Conservation (phyloP, 2,888 invertebrate species). For the Cylloceria caligata region DNA sequence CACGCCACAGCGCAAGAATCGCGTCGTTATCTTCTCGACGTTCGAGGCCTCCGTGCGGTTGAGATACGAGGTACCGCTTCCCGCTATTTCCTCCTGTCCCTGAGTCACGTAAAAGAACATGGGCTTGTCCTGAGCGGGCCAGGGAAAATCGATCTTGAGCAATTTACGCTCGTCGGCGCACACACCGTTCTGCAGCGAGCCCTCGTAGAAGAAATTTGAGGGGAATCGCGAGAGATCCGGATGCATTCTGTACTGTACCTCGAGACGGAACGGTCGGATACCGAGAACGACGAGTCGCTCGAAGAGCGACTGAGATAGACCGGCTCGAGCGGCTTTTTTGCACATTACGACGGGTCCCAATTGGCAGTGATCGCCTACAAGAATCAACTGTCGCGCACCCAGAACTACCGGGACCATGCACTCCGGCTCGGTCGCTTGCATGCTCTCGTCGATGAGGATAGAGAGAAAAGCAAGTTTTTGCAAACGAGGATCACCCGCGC, state of each 20-base stretch:
- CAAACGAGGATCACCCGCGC: conserved; percentile 98
- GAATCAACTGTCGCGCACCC: conserved; percentile 97
- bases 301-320: conserved; percentile 98
- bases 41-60: conserved; percentile 99
- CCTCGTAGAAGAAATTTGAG: conserved; percentile 99
- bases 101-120: conserved; percentile 99
- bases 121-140: conserved; percentile 98
- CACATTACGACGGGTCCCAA: conserved; percentile 99
- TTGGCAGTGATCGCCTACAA: conserved; percentile 99
- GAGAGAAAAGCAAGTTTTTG: conserved; percentile 97
- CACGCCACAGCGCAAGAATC: conserved; percentile 97
- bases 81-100: conserved; percentile 99
- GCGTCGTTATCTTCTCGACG: conserved; percentile 98
- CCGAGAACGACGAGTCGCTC: conserved; percentile 98
- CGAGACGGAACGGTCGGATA: conserved; percentile 97
- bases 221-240: conserved; percentile 99
- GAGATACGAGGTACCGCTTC: conserved; percentile 98
- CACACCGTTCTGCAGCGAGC: conserved; percentile 99
- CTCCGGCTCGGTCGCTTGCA: conserved; percentile 98
- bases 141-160: conserved; percentile 97
- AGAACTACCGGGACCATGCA: conserved; percentile 99
- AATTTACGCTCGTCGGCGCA: conserved; percentile 97
- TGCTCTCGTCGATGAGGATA: conserved; percentile 98
- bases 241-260: conserved; percentile 99
- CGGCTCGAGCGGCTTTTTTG: conserved; percentile 98